Conservation (phyloP, 1,140 invertebrate species). For the Lasaia peninsularis region DNA sequence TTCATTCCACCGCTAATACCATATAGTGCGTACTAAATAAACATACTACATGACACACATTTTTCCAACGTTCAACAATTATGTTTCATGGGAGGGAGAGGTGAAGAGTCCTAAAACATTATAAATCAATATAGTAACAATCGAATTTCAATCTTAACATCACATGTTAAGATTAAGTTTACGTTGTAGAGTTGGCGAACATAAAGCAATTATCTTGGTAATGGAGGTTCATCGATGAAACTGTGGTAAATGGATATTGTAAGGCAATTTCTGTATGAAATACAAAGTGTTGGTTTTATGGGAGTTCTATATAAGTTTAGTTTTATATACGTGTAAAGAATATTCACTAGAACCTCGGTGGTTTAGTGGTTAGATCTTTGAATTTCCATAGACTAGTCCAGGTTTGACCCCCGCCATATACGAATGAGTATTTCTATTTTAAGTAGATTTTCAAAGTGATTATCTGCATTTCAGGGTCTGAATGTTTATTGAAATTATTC, state of each 20-base stretch:
- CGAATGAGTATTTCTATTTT: too few species aligned
- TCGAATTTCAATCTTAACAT: background rate
- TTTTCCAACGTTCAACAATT: background rate
- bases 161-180: background rate
- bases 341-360: too few species aligned
- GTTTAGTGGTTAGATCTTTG: too few species aligned
- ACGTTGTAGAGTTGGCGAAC: background rate
- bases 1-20: too few species aligned
- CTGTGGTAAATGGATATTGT: constrained; percentile 7
- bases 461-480: too few species aligned
- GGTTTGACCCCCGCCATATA: too few species aligned
- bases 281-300: background rate
- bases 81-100: background rate
- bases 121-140: background rate
- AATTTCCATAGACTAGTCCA: too few species aligned
- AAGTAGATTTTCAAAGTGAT: too few species aligned
- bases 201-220: constrained; percentile 6
- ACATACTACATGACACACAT: too few species aligned
- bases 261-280: constrained; percentile 1
- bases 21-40: too few species aligned
- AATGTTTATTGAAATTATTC: too few species aligned
- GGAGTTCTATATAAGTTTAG: background rate
- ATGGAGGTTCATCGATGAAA: constrained; percentile 4
- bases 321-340: too few species aligned
- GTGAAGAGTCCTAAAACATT: background rate